Evolutionary conservation across 2,888 invertebrate species (phyloP), one percentile per base, ranked within the genome.

Genomic region (Brassicogethes aeneus): DNA sequence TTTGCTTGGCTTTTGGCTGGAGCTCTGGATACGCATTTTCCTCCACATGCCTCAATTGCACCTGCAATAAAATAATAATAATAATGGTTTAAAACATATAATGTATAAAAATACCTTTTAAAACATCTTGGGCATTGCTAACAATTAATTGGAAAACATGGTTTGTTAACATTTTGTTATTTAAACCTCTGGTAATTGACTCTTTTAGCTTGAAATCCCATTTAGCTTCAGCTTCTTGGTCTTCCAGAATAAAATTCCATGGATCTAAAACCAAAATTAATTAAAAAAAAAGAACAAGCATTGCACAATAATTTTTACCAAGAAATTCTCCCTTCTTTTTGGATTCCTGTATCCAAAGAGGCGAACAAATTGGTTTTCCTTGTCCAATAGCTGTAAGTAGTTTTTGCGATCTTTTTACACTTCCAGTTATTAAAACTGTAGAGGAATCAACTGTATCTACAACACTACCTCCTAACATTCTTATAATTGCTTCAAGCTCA

Each of bases 351-450:
- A 69, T 47, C 68, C 68, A 69, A 13, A 52, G 42, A 16, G 62
- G 58, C 0, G 62, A 57, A 47, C 80, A 79, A 29, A 81, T 74
- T 1, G 80, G 79, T 56, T 71, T 70, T 34, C 76, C 77, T 32
- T 73, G 69, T 1, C 77, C 78, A 36, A 80, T 67, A 0, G 77
- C 78, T 16, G 74, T 70, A 13, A 80, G 60, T 48, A 79, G 56
- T 61, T 80, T 80, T 53, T 72, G 73, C 0, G 80, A 77, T 2
- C 80, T 66, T 57, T 70, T 73, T 3, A 78, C 67, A 34, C 68
- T 65, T 48, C 70, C 61, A 12, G 79, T 77, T 39, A 80, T 62
- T 32, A 80, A 59, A 16, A 80, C 71, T n/a, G 70, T 65, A 47
- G 63, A 61, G 8, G 72, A 68, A 16, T 74, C 71, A 0, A 64